Conservation (phyloP, 2,113 vertebrate genomes). For the Nipponia nippon region DNA sequence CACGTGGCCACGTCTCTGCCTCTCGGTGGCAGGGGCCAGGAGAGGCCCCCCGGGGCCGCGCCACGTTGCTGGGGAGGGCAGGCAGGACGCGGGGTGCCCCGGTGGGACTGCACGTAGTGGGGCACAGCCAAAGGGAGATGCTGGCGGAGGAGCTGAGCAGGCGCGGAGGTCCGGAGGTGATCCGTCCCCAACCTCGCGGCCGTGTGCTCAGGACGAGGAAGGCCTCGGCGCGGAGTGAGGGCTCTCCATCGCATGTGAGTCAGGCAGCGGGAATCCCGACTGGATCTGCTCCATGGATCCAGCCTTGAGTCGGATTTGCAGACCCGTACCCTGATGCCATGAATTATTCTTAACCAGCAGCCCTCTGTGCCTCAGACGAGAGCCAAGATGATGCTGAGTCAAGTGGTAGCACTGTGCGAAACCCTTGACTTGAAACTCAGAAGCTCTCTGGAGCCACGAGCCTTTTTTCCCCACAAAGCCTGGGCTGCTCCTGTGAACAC, state of each 20-base stretch:
- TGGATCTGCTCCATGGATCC: fast-evolving
- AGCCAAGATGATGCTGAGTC: background rate
- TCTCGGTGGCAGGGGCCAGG: background rate
- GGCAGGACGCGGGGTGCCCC: background rate
- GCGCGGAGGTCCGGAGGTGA: fast-evolving
- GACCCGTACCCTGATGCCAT: fast-evolving
- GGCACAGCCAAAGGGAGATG: background rate
- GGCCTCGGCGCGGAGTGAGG: fast-evolving
- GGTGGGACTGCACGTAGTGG: fast-evolving
- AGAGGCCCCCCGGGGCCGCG: fast-evolving
- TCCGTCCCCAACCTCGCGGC: fast-evolving
- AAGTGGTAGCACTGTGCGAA: background rate
- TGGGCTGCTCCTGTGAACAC: background rate
- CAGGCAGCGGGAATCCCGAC: background rate
- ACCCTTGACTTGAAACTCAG: background rate
- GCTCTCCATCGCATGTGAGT: fast-evolving
- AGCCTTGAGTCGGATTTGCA: background rate
- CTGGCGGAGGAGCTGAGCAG: fast-evolving
- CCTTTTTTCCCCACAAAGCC: background rate
- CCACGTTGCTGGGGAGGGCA: fast-evolving
- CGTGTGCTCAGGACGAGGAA: fast-evolving
- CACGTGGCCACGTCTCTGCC: fast-evolving
- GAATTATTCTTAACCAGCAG: background rate
- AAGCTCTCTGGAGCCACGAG: background rate
- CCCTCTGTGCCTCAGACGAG: background rate